Base-by-base conservation (phyloP, 2,888 invertebrate genomes). In the Apotomis betuletana region DNA sequence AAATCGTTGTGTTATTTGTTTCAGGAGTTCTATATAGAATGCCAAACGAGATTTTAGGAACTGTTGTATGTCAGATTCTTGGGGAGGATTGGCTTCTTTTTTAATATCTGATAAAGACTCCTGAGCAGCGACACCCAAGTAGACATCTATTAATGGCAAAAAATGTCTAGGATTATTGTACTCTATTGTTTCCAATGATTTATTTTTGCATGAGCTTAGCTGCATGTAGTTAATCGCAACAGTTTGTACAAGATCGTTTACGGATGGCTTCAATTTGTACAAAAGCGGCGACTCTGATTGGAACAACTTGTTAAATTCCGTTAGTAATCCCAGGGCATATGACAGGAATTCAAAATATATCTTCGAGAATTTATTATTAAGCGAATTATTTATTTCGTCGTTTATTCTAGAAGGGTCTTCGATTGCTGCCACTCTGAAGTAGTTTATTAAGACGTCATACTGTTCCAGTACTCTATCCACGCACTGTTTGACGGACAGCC, bases 401-500 rank as follows among this genome's bases (percentile, higher is more conserved):
- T 74, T 76, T 51, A 74, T 76, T 36, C 75, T 74, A 2, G 74
- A 74, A 41, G 79, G 82, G 73, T 85, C 79, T 61, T 71, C 49
- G 72, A 80, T 81, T 4, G 79, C 76, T 41, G 64, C 5, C 71
- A 78, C 72, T 60, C 55, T 76, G 9, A 82, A 79, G 73, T 85
- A 84, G 6, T 75, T 78, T 72, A 78, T 74, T 6, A 86, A 68
- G 27, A 80, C 78, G 54, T 73, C 70, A 77, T 81, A 85, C 71
- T 85, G 83, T 71, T 60, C 27, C n/a, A 85, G 74, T 12, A 83
- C 77, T 57, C 85, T 74, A 70, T 83, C 80, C 4, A 85, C 81
- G 76, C 81, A 84, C 10, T 73, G 74, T 77, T 86, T 81, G 49
- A 83, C 15, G n/a, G 83, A 85, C 5, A 85, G 76, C 84, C 83